phyloP scores from a whole-genome alignment of 2,888 invertebrate species.

The Unio pictorum region DNA sequence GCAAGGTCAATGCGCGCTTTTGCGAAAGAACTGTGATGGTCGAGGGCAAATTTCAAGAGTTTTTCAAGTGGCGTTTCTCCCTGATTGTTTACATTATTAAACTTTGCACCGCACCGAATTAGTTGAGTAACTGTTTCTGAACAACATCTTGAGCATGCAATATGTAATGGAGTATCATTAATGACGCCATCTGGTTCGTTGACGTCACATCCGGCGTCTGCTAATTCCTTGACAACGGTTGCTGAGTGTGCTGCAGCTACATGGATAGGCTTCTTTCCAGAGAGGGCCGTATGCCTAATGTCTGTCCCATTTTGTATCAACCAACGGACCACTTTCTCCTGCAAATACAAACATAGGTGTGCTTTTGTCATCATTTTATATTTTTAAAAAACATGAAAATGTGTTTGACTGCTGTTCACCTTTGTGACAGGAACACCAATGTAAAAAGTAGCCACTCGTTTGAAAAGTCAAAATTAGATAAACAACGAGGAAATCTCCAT shows the following conservation, averaged over 20 bases:
- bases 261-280: slow-evolving; percentile 43
- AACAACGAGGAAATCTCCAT: too few species aligned
- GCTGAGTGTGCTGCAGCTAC: slow-evolving; percentile 34
- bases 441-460: neutral
- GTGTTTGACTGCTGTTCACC: too few species aligned
- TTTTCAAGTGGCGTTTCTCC: slow-evolving; percentile 47
- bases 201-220: slow-evolving; percentile 44
- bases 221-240: slow-evolving; percentile 28
- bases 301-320: slow-evolving; percentile 25
- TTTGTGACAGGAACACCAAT: neutral
- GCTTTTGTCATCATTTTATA: too few species aligned
- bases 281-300: slow-evolving; percentile 21
- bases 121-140: slow-evolving; percentile 31
- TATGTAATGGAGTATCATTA: slow-evolving; percentile 48
- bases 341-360: neutral
- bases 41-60: slow-evolving; percentile 37
- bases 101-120: slow-evolving; percentile 38
- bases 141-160: slow-evolving; percentile 39
- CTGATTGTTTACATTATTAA: slow-evolving; percentile 37
- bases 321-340: slow-evolving; percentile 20
- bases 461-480: neutral
- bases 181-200: slow-evolving; percentile 39
- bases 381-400: too few species aligned
- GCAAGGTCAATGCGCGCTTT: slow-evolving; percentile 39
- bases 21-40: slow-evolving; percentile 38